Conservation (phyloP, 2,797 vertebrate species). For the Xenops minutus region DNA sequence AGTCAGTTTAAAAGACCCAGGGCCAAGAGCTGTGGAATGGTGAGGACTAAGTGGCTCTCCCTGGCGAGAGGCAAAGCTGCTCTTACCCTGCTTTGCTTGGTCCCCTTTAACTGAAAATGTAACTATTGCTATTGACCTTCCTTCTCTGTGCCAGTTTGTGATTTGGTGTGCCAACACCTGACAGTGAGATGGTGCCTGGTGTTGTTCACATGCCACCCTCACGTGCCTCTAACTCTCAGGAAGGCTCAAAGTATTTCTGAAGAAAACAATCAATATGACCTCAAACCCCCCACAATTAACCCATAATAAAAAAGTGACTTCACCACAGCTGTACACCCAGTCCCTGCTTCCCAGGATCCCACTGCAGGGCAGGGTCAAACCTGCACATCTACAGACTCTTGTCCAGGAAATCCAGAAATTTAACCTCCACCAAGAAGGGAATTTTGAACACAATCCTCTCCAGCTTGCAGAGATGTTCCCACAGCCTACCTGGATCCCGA, state of each 20-base stretch:
- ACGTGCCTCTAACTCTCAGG: background rate
- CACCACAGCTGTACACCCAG: accelerated
- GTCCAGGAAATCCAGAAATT: accelerated
- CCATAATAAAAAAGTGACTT: background rate
- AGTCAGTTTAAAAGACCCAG: background rate
- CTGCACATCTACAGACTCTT: background rate
- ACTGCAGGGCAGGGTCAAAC: background rate
- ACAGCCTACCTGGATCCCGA: background rate
- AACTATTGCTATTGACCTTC: too few relatives aligned
- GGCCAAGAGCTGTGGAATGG: background rate
- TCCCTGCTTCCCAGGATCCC: background rate
- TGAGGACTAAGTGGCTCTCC: background rate
- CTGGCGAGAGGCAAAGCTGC: background rate
- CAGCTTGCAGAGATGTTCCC: background rate
- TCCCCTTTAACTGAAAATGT: accelerated
- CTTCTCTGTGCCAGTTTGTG: background rate
- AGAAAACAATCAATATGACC: background rate
- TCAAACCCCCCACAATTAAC: background rate
- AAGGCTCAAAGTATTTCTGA: background rate
- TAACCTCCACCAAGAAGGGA: accelerated
- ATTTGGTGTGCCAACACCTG: background rate
- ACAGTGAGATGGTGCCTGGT: background rate
- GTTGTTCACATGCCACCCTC: background rate
- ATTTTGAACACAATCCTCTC: background rate
- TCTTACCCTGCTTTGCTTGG: background rate